Percentiles rank a stretch among this genome's conserved stretches.
phyloP scores from a whole-genome alignment of 2,113 vertebrate species.

The Redunca redunca region DNA sequence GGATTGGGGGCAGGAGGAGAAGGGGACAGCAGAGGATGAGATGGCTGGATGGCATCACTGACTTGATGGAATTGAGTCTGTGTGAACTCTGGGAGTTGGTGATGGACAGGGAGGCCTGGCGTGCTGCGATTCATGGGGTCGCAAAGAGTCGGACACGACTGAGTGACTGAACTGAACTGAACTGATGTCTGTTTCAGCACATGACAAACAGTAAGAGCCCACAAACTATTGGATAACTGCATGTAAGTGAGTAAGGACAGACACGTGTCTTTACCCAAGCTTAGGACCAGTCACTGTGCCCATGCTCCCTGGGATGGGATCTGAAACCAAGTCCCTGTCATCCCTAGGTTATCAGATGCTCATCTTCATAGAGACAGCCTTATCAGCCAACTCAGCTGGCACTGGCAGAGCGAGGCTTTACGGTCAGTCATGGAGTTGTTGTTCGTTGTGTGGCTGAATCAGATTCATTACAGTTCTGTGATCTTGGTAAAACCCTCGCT shows the following conservation, averaged over 20 bases:
- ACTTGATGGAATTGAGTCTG: too few species aligned
- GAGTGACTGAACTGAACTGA: too few species aligned
- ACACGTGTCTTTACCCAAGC: neutral
- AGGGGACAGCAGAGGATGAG: too few species aligned
- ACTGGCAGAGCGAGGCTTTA: neutral
- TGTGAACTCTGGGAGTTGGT: too few species aligned
- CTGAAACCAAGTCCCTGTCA: neutral
- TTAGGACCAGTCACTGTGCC: neutral
- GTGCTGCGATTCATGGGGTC: too few species aligned
- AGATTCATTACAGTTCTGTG: neutral
- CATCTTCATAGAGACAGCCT: neutral
- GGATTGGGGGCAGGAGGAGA: too few species aligned
- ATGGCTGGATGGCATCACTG: too few species aligned
- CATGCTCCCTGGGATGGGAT: neutral
- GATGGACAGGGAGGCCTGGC: too few species aligned
- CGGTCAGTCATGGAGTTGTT: neutral
- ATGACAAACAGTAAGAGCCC: neutral
- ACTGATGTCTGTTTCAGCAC: neutral
- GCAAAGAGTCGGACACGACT: rapidly evolving
- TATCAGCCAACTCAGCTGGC: too few species aligned
- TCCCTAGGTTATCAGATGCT: neutral
- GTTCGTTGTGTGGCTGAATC: neutral
- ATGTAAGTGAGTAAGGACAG: neutral
- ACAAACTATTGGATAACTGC: neutral
- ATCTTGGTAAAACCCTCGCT: neutral